A percentile compares a stretch with the other conserved stretches of the same genome.
These are phyloP conservation scores for Zelostemma sp. DNA, from an alignment of 1,140 invertebrate species.

Conservation along the genomic window DNA sequence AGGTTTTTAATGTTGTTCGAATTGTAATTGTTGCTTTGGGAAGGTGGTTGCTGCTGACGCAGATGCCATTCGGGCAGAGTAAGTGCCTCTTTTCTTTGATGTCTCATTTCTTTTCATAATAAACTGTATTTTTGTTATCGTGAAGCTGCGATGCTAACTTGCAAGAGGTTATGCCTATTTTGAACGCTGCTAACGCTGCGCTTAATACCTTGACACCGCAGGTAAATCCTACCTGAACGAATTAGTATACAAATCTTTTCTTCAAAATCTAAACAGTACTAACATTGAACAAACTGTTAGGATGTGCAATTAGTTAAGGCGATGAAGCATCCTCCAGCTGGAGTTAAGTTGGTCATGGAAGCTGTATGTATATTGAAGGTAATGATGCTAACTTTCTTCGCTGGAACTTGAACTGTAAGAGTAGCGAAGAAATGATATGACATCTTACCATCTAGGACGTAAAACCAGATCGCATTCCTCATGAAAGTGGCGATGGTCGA, in stretches of 20 bases:
- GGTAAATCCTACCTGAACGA: no score
- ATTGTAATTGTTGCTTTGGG: background rate
- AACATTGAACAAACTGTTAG: no score
- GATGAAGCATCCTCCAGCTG: slow-evolving; percentile 97
- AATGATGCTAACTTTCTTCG: no score
- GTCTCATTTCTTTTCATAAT: no score
- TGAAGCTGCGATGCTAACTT: slow-evolving; percentile 94
- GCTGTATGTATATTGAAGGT: slow-evolving; percentile 95
- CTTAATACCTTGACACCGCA: slow-evolving; percentile 92
- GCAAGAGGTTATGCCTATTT: slow-evolving; percentile 92
- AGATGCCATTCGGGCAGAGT: slow-evolving; percentile 93
- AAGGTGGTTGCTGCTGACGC: slow-evolving; percentile 71
- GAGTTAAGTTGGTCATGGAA: slow-evolving; percentile 96
- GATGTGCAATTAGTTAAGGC: slow-evolving; percentile 97
- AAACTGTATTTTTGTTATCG: no score
- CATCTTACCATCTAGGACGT: slow-evolving; percentile 74
- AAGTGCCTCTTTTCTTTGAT: no score
- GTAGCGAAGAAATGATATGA: no score
- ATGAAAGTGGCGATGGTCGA: slow-evolving; percentile 80
- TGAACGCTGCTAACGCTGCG: slow-evolving; percentile 89
- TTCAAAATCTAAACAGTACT: no score
- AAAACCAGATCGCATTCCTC: slow-evolving; percentile 87
- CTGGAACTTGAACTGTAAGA: no score
- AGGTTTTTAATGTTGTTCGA: background rate
- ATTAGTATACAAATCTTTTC: no score